Conservation (phyloP, 2,797 vertebrate genomes). For the Pteropus rufus region DNA sequence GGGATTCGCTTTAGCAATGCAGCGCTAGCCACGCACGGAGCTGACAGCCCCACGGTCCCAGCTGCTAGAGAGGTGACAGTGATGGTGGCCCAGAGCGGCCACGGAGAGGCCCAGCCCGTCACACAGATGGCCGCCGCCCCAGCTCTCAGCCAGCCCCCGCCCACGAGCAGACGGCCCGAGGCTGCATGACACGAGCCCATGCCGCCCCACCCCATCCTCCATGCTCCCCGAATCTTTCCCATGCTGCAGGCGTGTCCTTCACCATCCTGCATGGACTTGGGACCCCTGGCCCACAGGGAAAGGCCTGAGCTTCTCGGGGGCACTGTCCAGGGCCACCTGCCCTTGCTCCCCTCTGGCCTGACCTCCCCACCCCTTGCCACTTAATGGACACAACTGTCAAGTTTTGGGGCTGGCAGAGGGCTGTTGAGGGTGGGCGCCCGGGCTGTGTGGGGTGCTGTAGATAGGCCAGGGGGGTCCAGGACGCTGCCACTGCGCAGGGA, state of each 20-base stretch:
- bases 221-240: background rate
- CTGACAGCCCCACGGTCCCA: fast-evolving
- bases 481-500: fast-evolving
- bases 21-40: fast-evolving
- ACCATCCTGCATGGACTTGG: fast-evolving
- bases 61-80: fast-evolving
- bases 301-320: background rate
- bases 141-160: background rate
- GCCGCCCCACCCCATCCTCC: fast-evolving
- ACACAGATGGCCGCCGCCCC: fast-evolving
- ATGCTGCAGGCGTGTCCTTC: background rate
- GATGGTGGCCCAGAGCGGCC: fast-evolving
- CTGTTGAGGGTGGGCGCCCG: background rate
- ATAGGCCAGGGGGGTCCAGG: background rate
- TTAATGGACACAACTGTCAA: fast-evolving
- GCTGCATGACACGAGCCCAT: too few species aligned
- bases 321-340: background rate
- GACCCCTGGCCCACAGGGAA: background rate
- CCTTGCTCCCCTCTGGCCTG: background rate
- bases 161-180: too few species aligned
- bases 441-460: background rate
- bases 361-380: background rate
- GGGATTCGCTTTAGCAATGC: fast-evolving
- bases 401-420: background rate
- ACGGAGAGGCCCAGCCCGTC: background rate